These are phyloP conservation scores for Spheniscus mendiculus DNA, from an alignment of 2,113 vertebrate genomes.

Conservation along the genomic window DNA sequence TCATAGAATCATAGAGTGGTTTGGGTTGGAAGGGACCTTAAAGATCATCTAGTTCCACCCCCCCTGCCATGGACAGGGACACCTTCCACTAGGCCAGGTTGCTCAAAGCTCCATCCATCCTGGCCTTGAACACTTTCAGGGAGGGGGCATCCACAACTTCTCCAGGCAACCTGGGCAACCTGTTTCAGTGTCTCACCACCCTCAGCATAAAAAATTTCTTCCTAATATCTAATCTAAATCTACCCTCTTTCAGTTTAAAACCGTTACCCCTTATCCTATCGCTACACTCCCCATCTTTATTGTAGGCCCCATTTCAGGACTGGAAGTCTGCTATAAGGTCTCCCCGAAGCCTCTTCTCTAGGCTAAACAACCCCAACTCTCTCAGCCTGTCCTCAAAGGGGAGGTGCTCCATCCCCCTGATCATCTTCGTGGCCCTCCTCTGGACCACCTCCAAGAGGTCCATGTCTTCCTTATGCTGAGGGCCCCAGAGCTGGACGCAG, in stretches of 20 bases:
- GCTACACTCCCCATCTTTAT: background rate
- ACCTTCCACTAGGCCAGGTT: background rate
- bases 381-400: background rate
- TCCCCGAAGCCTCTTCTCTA: background rate
- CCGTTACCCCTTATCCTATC: accelerated
- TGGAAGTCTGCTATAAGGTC: background rate
- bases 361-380: background rate
- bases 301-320: background rate
- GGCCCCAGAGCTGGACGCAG: background rate
- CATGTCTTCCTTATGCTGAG: background rate
- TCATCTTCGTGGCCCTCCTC: background rate
- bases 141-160: background rate
- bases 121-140: background rate
- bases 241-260: background rate
- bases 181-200: background rate
- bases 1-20: background rate
- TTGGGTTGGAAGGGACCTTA: background rate
- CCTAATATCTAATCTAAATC: background rate
- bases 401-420: background rate
- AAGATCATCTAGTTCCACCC: background rate
- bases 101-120: background rate
- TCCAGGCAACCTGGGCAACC: accelerated
- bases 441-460: background rate
- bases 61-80: accelerated
- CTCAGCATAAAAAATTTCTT: background rate